Base-by-base conservation (phyloP, 2,888 invertebrate species). In the Drosophila birchii region DNA sequence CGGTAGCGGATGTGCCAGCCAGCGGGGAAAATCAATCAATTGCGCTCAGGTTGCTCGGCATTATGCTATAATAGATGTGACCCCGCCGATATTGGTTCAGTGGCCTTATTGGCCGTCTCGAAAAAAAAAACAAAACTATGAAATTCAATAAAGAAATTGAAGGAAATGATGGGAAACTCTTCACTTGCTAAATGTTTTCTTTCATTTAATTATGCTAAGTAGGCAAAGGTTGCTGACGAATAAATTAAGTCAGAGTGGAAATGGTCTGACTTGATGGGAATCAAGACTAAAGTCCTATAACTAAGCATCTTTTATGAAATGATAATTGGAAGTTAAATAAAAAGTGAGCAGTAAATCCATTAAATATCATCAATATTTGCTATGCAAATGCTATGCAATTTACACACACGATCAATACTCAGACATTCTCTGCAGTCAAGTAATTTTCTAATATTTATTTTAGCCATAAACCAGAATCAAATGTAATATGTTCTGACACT, bases 1-100 rank as follows among this genome's bases (percentile, higher is more conserved):
- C 8, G 29, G n/a, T 16, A 34, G 39, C 66, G 54, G 67, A 41
- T 60, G 36, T 67, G 20, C n/a, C 29, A 18, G 39, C 29, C 34
- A 14, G 39, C 16, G 12, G 32, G 49, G 20, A 66, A 74, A 76
- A 75, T 60, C 73, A 68, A 76, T 73, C 73, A 75, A 75, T 63
- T 55, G 41, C 16, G 69, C 16, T 41, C 41, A 43, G 70, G 36
- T 56, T 23, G 49, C 36, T 36, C 29, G 29, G 23, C 55, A 68
- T 60, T 68, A 74, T 55, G 69, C 53, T 36, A 60, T 60, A 74
- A 76, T 67, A 51, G 45, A 60, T 53, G 26, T 60, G 59, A 74
- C 74, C 74, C 55, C 58, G 47, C 1, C 14, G 36, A 36, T 34
- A 55, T 39, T 75, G 75, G 57, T 51, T 73, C 57, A 63, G 41